Evolutionary conservation across 2,888 invertebrate species (phyloP).

Genomic region (Pedicia rivosa): DNA sequence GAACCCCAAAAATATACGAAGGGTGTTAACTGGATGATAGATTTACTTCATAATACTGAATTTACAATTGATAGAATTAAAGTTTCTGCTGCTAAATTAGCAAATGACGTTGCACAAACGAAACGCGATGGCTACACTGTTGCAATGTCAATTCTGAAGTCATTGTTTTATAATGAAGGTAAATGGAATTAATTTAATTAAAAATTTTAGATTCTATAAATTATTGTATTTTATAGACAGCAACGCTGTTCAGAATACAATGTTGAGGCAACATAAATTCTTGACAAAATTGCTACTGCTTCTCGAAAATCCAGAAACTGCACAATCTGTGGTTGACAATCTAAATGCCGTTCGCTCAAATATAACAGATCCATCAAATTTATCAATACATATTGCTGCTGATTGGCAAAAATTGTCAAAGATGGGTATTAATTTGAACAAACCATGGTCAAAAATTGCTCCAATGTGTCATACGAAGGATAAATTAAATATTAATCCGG

Average conservation of each 20-base stretch:
- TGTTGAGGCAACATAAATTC: conserved; percentile 63
- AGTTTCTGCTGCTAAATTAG: conserved; percentile 64
- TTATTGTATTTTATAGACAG: too few relatives aligned
- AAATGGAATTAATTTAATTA: too few relatives aligned
- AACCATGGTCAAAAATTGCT: conserved; percentile 36
- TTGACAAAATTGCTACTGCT: conserved; percentile 45
- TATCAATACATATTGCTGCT: conserved; percentile 56
- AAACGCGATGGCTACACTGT: conserved; percentile 58
- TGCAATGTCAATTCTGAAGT: conserved; percentile 41
- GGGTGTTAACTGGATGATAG: conserved; percentile 60
- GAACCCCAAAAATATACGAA: conserved; percentile 58
- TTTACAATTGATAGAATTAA: conserved; percentile 58
- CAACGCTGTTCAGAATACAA: conserved; percentile 52
- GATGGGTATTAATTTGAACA: conserved; percentile 16
- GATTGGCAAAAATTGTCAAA: conserved; percentile 33
- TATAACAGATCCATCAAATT: conserved; percentile 41
- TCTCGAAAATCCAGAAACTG: conserved; percentile 35
- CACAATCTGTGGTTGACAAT: conserved; percentile 33
- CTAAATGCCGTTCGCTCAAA: conserved; percentile 40
- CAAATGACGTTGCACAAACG: conserved; percentile 62
- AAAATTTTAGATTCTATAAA: too few relatives aligned
- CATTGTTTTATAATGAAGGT: conserved; percentile 39
- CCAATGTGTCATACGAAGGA: not conserved
- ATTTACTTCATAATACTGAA: conserved; percentile 53
- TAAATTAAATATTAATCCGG: conserved; percentile 15